Evolutionary conservation across 2,113 vertebrate species (phyloP), one percentile per base, ranked within the genome.

Genomic region (Solea solea): DNA sequence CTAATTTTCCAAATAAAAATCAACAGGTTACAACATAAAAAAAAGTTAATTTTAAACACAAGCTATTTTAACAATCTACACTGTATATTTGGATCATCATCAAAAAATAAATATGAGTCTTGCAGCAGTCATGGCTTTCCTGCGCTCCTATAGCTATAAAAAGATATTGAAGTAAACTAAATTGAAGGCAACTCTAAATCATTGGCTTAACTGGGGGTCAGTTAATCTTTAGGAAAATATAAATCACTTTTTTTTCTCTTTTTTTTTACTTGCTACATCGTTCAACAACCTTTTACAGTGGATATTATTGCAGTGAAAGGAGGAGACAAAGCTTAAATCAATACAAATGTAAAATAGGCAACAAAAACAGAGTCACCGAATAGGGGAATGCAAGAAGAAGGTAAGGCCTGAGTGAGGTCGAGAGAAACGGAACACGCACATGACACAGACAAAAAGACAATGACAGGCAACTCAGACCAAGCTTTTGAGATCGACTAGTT

Each of bases 371-470:
- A 63, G 40, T 68, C 60, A 70, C 45, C 56, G 77, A 53, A 82
- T 44, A 69, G 52, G 60, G 76, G 54, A 41, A 69, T 73, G 66
- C 45, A 59, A 62, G 63, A 69, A 81, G 59, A 66, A 49, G 70
- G 64, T 45, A 71, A 69, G 69, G 51, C 52, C 64, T 74, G 80
- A 67, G 46, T 66, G 74, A 81, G 69, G 74, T 63, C 12, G 55
- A 82, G 69, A 66, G 39, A 78, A 69, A 86, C 61, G 70, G 11
- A 67, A 69, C 64, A 79, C 76, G 76, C 64, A 86, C 61, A 54
- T n/a, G 82, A 86, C 79, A 81, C 0, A 54, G 80, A 93, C 85
- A 83, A 68, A 48, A 21, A 79, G 73, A 92, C 87, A 90, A 78
- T 83, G 88, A 88, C 56, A 62, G 86, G 87, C 83, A 86, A 90